phyloP scores from a whole-genome alignment of 2,797 vertebrate species.

The Babyrousa celebensis region DNA sequence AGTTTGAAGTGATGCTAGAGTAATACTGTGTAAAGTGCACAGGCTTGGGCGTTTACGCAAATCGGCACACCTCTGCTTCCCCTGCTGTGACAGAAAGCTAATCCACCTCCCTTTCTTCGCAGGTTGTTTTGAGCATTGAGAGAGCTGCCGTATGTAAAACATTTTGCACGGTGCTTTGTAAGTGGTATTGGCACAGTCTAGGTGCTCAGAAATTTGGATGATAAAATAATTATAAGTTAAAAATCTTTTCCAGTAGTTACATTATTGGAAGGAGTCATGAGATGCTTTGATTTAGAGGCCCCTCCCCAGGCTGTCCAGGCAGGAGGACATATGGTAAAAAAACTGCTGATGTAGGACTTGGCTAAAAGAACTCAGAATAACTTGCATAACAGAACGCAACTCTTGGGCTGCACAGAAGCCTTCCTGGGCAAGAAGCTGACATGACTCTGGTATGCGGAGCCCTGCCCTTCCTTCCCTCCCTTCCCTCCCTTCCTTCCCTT shows the following conservation, averaged over 20 bases:
- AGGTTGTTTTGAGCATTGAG: neutral
- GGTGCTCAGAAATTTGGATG: slow-evolving; percentile 43
- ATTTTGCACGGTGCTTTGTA: neutral
- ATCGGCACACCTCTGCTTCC: neutral
- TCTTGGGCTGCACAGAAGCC: neutral
- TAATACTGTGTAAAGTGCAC: neutral
- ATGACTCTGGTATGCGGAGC: neutral
- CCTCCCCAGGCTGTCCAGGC: neutral
- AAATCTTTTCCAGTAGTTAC: slow-evolving; percentile 8
- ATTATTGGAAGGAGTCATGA: neutral
- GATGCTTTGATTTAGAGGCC: neutral
- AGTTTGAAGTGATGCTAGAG: slow-evolving; percentile 30
- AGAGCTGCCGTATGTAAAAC: neutral
- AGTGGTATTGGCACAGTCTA: neutral
- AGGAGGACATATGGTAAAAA: slow-evolving; percentile 3
- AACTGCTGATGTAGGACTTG: neutral
- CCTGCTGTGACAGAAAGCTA: neutral
- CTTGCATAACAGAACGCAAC: neutral
- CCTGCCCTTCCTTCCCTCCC: too few relatives aligned
- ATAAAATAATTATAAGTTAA: neutral
- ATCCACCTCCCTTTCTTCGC: neutral
- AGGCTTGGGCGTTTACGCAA: neutral
- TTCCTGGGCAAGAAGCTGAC: neutral
- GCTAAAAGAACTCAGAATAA: neutral
- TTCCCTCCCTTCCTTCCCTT: too few relatives aligned